Conservation (phyloP, 2,113 vertebrate species). For the Hydrolagus affinis region DNA sequence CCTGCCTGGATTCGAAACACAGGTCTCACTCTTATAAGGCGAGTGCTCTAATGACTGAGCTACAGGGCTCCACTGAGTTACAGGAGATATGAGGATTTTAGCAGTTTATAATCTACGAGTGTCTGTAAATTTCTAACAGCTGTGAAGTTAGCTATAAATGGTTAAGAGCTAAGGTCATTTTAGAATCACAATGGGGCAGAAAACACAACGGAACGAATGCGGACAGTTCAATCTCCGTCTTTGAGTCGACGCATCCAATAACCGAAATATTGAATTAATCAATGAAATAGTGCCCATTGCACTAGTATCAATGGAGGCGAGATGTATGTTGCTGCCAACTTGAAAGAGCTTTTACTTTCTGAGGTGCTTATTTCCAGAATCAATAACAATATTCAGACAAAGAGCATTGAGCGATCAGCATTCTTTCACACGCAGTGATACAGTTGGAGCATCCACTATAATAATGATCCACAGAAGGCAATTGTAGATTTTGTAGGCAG, state of each 20-base stretch:
- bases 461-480: neutral
- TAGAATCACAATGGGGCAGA: neutral
- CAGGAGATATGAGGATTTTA: neutral
- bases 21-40: no score
- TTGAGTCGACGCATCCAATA: neutral
- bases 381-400: neutral
- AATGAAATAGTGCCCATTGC: neutral
- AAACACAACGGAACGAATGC: neutral
- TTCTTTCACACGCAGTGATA: neutral
- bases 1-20: no score
- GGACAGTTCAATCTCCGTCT: neutral
- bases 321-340: neutral
- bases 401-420: neutral
- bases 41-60: no score
- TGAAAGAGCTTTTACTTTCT: neutral
- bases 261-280: neutral
- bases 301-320: neutral
- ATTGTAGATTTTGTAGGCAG: neutral
- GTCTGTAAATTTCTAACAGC: neutral
- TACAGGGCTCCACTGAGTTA: no score
- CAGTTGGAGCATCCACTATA: neutral
- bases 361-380: neutral
- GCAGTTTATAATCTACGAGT: neutral
- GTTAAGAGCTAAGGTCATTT: neutral
- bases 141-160: neutral